A percentile compares a stretch with the other conserved stretches of the same genome.
Evolutionary conservation across 1,140 invertebrate genomes (phyloP).

Genomic region (Lasaia peninsularis): DNA sequence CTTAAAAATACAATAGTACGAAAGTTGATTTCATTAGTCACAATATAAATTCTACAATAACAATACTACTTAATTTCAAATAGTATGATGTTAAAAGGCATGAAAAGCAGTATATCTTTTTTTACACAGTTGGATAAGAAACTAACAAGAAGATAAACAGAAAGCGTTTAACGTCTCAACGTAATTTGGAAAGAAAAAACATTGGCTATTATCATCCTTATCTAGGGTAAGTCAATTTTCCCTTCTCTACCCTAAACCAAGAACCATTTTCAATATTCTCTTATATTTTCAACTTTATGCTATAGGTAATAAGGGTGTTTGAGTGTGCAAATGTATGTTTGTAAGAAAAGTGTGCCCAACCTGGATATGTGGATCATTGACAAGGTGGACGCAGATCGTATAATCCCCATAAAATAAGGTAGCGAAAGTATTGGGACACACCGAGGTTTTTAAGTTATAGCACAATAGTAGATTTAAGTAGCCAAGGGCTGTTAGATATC

Average conservation of each 20-base stretch:
- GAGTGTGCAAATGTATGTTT: slow-evolving; percentile 18
- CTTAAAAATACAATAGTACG: too few species aligned
- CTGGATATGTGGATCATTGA: slow-evolving; percentile 68
- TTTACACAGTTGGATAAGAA: slow-evolving; percentile 34
- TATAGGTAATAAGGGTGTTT: slow-evolving; percentile 22
- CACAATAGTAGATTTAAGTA: too few species aligned
- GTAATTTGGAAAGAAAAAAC: slow-evolving; percentile 67
- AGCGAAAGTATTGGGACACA: slow-evolving; percentile 52
- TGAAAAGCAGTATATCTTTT: too few species aligned
- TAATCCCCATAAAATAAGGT: slow-evolving; percentile 75
- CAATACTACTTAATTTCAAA: too few species aligned
- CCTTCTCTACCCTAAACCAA: slow-evolving; percentile 42
- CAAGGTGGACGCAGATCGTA: slow-evolving; percentile 72
- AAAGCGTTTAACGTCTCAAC: slow-evolving; percentile 56
- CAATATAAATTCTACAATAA: too few species aligned
- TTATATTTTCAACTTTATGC: slow-evolving; percentile 30
- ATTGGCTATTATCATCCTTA: slow-evolving; percentile 66
- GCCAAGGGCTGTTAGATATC: too few species aligned
- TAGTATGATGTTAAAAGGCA: too few species aligned
- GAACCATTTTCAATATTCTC: slow-evolving; percentile 5
- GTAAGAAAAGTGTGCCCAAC: slow-evolving; percentile 56
- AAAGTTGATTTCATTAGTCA: too few species aligned
- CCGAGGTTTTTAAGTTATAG: slow-evolving; percentile 31
- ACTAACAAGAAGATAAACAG: slow-evolving; percentile 63
- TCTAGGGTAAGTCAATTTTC: slow-evolving; percentile 75